phyloP scores from a whole-genome alignment of 2,797 vertebrate genomes.

The Lophotriccus pileatus region DNA sequence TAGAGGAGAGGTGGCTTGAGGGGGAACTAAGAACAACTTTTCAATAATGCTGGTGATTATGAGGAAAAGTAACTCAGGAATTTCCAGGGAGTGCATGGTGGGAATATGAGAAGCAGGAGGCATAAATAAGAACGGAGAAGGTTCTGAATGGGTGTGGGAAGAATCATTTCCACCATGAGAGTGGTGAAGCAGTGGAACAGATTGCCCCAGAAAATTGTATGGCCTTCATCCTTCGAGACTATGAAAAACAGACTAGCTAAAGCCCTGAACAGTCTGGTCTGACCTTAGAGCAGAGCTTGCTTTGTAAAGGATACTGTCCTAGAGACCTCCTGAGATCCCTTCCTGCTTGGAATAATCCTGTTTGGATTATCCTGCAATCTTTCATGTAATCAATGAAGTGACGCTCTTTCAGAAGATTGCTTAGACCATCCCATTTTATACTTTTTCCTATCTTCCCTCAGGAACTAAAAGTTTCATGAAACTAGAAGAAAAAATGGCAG shows the following conservation, averaged over 20 bases:
- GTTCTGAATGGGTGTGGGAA: background rate
- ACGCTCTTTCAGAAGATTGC: background rate
- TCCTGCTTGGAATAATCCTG: no score
- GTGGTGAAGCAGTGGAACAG: background rate
- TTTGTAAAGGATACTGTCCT: background rate
- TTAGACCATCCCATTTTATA: background rate
- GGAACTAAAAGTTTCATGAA: background rate
- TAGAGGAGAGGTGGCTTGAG: background rate
- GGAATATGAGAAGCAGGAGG: background rate
- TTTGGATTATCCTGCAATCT: background rate
- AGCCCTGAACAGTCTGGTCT: background rate
- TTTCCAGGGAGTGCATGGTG: fast-evolving
- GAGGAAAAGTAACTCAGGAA: background rate
- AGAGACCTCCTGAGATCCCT: background rate
- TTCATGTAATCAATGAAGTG: background rate
- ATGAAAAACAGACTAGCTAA: background rate
- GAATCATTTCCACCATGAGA: background rate
- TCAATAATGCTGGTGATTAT: background rate
- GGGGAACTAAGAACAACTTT: background rate
- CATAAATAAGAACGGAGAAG: background rate
- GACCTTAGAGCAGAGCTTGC: background rate
- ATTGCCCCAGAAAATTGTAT: background rate
- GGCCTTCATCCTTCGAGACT: background rate
- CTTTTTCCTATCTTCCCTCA: background rate
- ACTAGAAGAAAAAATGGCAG: background rate